phyloP scores from a whole-genome alignment of 2,888 invertebrate genomes.

The Platerodrilus igneus region DNA sequence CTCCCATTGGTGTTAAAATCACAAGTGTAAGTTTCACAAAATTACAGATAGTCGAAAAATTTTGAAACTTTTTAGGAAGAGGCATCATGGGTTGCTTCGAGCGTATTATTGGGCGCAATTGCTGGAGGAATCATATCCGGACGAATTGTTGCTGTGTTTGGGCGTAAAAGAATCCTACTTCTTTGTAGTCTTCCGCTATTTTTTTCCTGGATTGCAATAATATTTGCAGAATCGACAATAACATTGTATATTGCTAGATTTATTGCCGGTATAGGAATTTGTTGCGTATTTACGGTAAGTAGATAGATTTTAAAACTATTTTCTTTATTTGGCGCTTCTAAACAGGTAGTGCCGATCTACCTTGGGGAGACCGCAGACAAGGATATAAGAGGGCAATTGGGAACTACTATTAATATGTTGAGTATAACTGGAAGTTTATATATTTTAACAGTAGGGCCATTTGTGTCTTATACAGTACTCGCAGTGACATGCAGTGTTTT shows the following conservation, averaged over 20 bases:
- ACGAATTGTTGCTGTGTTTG: constrained; percentile 53
- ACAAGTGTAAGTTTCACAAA: constrained; percentile 17
- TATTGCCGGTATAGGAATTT: constrained; percentile 62
- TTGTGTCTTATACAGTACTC: constrained; percentile 41
- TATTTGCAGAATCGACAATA: constrained; percentile 34
- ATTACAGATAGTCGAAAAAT: too few relatives aligned
- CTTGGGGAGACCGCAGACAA: constrained; percentile 54
- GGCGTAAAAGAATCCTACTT: constrained; percentile 53
- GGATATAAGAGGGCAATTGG: constrained; percentile 49
- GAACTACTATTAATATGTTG: constrained; percentile 40
- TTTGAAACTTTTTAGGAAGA: constrained; percentile 48
- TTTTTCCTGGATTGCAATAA: constrained; percentile 49
- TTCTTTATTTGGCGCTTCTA: too few relatives aligned
- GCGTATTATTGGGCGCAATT: constrained; percentile 54
- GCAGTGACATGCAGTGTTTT: constrained; percentile 39
- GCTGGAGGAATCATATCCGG: constrained; percentile 55
- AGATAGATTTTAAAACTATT: too few relatives aligned
- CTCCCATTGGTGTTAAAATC: constrained; percentile 18
- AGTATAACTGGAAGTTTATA: constrained; percentile 44
- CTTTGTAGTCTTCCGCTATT: constrained; percentile 51
- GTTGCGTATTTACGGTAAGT: too few relatives aligned
- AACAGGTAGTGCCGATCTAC: constrained; percentile 54
- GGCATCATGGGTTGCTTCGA: constrained; percentile 55
- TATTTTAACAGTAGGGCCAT: constrained; percentile 43
- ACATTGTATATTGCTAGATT: constrained; percentile 60